Evolutionary conservation across 2,888 invertebrate species (phyloP).

Genomic region (Epiblema foenella): DNA sequence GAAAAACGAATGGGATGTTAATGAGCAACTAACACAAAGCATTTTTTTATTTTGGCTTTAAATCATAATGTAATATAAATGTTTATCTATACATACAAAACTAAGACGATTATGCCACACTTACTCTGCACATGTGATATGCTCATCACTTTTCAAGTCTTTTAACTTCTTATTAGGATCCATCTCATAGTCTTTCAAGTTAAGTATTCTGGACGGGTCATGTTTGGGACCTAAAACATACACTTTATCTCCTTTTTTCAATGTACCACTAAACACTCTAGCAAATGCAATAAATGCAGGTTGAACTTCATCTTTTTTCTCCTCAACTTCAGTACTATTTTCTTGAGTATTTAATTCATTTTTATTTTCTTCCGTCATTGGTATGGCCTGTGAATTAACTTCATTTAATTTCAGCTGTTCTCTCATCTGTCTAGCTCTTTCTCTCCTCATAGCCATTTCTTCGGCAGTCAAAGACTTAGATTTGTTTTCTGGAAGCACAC

Average conservation of each 20-base stretch:
- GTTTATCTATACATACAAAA: conserved; percentile 6
- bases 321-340: conserved; percentile 57
- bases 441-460: conserved; percentile 89
- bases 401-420: conserved; percentile 81
- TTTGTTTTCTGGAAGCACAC: conserved; percentile 91
- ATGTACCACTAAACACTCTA: conserved; percentile 94
- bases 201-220: conserved; percentile 88
- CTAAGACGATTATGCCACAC: conserved; percentile 50
- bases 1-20: conserved; percentile 52
- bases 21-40: background rate
- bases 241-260: conserved; percentile 90
- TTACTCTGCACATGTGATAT: conserved; percentile 86
- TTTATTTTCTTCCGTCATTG: conserved; percentile 52
- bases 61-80: no score
- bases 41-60: no score
- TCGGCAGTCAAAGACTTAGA: conserved; percentile 90
- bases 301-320: conserved; percentile 76
- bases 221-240: conserved; percentile 96
- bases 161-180: conserved; percentile 82
- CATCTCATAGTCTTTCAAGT: conserved; percentile 69
- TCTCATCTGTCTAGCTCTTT: conserved; percentile 87
- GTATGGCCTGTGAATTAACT: conserved; percentile 52
- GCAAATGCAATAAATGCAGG: conserved; percentile 95
- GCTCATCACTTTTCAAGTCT: conserved; percentile 86
- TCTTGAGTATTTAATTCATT: conserved; percentile 46